These are phyloP conservation scores for Triplophysa yarkandensis DNA, from an alignment of 2,797 vertebrate species.

Conservation along the genomic window DNA sequence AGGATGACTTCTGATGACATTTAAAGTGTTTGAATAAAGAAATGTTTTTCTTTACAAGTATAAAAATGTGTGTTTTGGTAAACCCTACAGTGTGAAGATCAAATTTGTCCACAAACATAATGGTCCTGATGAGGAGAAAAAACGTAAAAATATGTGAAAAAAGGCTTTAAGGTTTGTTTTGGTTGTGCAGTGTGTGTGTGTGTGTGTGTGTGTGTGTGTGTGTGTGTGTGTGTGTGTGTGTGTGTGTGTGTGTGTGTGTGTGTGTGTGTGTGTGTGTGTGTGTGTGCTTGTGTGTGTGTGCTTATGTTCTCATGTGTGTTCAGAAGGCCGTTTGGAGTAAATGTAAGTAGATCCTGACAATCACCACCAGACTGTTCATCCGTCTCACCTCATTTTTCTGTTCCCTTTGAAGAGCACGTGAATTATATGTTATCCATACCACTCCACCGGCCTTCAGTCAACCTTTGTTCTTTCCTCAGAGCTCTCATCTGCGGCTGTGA, in stretches of 20 bases:
- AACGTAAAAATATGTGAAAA: no score
- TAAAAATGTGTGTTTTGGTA: background rate
- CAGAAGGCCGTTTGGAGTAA: constrained; percentile 2
- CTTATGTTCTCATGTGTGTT: no score
- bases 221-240: background rate
- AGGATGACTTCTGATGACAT: background rate
- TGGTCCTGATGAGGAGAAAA: no score
- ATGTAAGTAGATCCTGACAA: background rate
- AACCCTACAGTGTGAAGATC: no score
- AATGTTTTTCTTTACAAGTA: no score
- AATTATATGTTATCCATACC: constrained; percentile 44
- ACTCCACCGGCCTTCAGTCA: background rate
- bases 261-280: background rate
- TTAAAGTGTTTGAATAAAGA: background rate
- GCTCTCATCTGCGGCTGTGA: background rate
- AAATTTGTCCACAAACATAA: no score
- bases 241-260: background rate
- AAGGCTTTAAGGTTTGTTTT: no score
- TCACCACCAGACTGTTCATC: background rate
- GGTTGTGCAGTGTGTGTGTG: background rate
- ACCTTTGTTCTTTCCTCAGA: constrained; percentile 15
- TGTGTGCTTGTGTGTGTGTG: background rate
- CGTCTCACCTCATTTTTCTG: constrained; percentile 6
- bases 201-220: background rate
- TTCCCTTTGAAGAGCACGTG: constrained; percentile 26